Conservation (phyloP, 1,140 invertebrate genomes). For the Bombus ignitus region DNA sequence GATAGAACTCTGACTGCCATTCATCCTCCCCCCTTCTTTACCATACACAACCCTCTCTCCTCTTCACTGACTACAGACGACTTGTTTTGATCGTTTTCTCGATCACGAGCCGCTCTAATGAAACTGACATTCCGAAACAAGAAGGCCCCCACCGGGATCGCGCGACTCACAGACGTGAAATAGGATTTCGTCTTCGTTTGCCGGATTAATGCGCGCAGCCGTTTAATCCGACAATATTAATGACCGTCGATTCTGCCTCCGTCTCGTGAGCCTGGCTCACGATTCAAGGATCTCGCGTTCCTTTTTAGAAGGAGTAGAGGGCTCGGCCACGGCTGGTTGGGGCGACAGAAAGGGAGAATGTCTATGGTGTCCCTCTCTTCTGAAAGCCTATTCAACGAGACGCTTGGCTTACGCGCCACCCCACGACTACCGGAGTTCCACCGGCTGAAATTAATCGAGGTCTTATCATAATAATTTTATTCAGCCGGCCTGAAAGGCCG, state of each 20-base stretch:
- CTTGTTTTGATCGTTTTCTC: constrained; percentile 74
- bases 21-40: constrained; percentile 40
- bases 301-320: constrained; percentile 52
- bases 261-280: constrained; percentile 60
- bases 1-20: constrained; percentile 17
- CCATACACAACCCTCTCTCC: too few species aligned
- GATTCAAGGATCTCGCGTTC: constrained; percentile 72
- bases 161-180: constrained; percentile 72
- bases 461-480: constrained; percentile 80
- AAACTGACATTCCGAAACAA: constrained; percentile 78
- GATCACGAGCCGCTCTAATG: constrained; percentile 75
- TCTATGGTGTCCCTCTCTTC: constrained; percentile 41
- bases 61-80: not conserved
- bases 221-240: constrained; percentile 82
- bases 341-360: constrained; percentile 5
- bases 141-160: constrained; percentile 57
- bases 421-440: constrained; percentile 74
- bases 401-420: constrained; percentile 67
- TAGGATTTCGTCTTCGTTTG: constrained; percentile 76
- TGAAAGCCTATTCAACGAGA: constrained; percentile 74
- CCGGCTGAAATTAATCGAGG: constrained; percentile 78
- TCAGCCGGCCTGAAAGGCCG: constrained; percentile 58
- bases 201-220: constrained; percentile 77
- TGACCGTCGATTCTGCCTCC: constrained; percentile 74
- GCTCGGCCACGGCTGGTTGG: not conserved